Evolutionary conservation across 2,888 invertebrate genomes (phyloP), one percentile per base, ranked within the genome.

Genomic region (Sympetrum striolatum): DNA sequence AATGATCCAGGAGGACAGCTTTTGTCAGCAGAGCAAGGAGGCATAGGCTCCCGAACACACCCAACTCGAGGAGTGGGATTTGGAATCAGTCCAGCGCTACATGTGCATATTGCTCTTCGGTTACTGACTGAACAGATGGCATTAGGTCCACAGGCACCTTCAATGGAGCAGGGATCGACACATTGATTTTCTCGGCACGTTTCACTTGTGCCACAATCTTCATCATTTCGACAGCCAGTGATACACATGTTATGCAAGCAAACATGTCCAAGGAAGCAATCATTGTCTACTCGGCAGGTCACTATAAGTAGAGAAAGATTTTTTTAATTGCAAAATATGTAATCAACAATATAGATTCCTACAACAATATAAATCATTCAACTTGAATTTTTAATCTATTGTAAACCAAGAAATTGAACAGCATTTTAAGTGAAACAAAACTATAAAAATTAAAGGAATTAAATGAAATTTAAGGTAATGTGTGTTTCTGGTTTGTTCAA

Each of bases 211-310:
- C 97, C 96, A 93, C 98, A 98, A 93, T 98, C 98, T 92, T 97
- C 98, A 92, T 98, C 97, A 31, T 96, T 96, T 92, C 97, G 96
- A 93, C 98, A 98, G 73, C 98, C 98, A 92, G 96, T 97, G 91
- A 97, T 95, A 93, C 98, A 98, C 94, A 97, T 97, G 92, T 97
- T 98, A 92, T 96, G 96, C 91, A 98, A 94, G 93, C 98, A 98
- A 92, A 98, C 97, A 92, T 98, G 98, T 0, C 98, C 98, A 91
- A 98, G 95, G 96, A 98, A 98, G 92, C 98, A 98, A 93, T 98
- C 98, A 92, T 98, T 98, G 93, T 98, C 98, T 0, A 98, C 96
- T 86, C 98, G 96, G 93, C 98, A 98, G 4, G 98, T 98, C 91
- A 98, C 96, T 96, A 93, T 93, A 94, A 92, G 90, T 81, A 73